Conservation (phyloP, 1,140 invertebrate species). For the Triops cancriformis region DNA sequence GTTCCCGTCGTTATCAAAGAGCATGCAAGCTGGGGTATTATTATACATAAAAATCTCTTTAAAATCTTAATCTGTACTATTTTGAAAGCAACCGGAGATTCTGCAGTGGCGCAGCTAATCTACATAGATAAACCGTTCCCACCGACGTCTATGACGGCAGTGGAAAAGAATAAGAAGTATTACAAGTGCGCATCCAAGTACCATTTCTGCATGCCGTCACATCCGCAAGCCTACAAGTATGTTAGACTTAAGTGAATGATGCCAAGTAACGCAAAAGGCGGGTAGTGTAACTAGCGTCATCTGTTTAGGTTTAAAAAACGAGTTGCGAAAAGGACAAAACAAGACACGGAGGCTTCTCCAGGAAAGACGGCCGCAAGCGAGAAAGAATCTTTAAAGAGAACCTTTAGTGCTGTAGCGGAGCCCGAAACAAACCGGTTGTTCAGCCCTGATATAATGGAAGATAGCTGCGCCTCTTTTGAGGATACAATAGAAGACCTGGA, state of each 20-base stretch:
- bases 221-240: not conserved
- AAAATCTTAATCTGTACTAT: not conserved
- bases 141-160: not conserved
- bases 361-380: no score
- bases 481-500: no score
- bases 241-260: not conserved
- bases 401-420: no score
- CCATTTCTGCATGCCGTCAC: not conserved
- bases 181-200: not conserved
- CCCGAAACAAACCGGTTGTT: no score
- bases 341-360: no score
- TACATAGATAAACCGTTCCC: constrained; percentile 1
- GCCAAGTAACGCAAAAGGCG: no score
- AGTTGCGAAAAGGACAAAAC: no score
- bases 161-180: constrained; percentile 6
- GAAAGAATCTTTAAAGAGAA: no score
- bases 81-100: not conserved
- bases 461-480: no score
- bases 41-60: not conserved
- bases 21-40: not conserved
- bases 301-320: no score
- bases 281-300: no score
- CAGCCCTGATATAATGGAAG: no score
- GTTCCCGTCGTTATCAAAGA: not conserved
- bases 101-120: not conserved